Evolutionary conservation across 53 echinoderm and acorn worm genomes (phyloP), one percentile per base, ranked within the genome.

Genomic region (Luidia sarsii): DNA sequence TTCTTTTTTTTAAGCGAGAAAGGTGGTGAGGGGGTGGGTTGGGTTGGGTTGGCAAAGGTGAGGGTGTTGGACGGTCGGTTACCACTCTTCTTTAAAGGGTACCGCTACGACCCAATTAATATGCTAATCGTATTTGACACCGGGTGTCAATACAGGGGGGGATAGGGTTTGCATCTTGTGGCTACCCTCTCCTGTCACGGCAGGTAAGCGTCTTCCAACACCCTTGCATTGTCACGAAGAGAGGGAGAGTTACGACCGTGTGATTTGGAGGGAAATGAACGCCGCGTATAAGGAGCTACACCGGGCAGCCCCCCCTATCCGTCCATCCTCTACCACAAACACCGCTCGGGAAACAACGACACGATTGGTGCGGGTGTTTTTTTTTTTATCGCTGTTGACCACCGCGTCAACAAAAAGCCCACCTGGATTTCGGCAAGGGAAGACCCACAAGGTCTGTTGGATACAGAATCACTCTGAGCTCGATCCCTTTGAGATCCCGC

Each of bases 401-500:
- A n/a, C 71, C 49, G 28, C 3, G 51, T 1, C 72, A 72, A n/a
- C n/a, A 54, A 72, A 72, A 72, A 72, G 72, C 72, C 41, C 72
- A 72, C 72, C 57, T 72, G 72, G 72, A 72, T 72, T 72, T 72
- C n/a, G n/a, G 33, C 37, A 25, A 22, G 24, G 22, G 72, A 72
- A 72, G 72, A 72, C 72, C 56, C 71, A 54, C 72, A 72, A 72
- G 72, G n/a, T n/a, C n/a, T n/a, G n/a, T n/a, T n/a, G n/a, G 54
- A 72, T 56, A 16, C 10, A 72, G 55, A 35, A 59, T 46, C 45
- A 31, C 4, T 9, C 30, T 39, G 46, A 14, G 39, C 8, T 28
- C 31, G 16, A 61, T 2, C 20, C 46, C 61, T 77, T 77, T 77
- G 77, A 77, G 45, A 7, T 48, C 48, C 77, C 77, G 77, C 39